Base-by-base conservation (phyloP, 2,113 vertebrate genomes). In the Callocephalon fimbriatum region DNA sequence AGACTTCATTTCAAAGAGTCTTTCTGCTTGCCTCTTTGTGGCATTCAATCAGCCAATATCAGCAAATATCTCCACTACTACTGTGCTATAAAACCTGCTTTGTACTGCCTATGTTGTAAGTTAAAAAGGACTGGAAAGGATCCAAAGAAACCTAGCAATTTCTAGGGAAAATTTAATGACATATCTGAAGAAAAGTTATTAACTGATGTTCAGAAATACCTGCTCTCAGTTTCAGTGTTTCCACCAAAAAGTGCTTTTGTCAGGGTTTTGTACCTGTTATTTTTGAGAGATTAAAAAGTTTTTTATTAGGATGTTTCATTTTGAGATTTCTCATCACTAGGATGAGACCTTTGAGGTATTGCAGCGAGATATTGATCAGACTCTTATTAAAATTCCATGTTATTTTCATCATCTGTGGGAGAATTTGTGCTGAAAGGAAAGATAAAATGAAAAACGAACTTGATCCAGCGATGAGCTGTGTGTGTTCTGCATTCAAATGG, bases 271-370 rank as follows among this genome's bases (percentile, higher is more conserved):
- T 91, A 40, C 58, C 76, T 67, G 42, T 35, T 88, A 70, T 71
- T 95, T 96, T 93, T 94, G 26, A 86, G 58, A 68, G 84, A 95
- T 73, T 93, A 88, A 80, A 96, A 93, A 86, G 9, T 4, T 12
- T 85, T 97, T 96, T 83, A 65, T 89, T 88, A 90, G 65, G 20
- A 86, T 37, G 10, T 81, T 95, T 95, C 80, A 76, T 53, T 79
- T 74, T 86, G 74, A 91, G 45, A 88, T 7, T 86, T 75, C 68
- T 90, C 72, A 74, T 94, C 56, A 54, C 9, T 54, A 37, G 35
- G 32, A 87, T 54, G 48, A 91, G 54, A 78, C 23, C 51, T 88
- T 91, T 89, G 86, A 96, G 67, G 23, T 61, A 90, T 93, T 94
- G 62, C n/a, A 71, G 62, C 90, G 80, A 93, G 53, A 84, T 87